Evolutionary conservation across 2,113 vertebrate species (phyloP).

Genomic region (Polypterus bichir): DNA sequence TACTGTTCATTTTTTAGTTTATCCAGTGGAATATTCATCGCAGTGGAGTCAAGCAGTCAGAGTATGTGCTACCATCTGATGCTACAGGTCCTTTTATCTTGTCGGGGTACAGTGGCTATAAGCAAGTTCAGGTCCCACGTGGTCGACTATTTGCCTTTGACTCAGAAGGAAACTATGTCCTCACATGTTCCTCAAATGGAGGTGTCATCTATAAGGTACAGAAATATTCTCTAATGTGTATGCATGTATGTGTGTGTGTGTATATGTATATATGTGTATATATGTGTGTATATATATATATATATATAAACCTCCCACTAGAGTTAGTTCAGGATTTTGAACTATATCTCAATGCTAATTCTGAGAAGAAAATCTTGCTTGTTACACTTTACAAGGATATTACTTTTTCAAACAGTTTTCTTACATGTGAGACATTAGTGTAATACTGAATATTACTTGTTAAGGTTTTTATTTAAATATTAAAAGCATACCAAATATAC

Average conservation of each 20-base stretch:
- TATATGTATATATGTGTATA: no score
- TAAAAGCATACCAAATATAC: no score
- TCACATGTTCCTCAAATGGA: conserved; percentile 75
- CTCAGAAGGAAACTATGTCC: conserved; percentile 84
- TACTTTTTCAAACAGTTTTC: no score
- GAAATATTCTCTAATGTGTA: not conserved
- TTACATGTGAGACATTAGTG: no score
- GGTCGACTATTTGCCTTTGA: conserved; percentile 92
- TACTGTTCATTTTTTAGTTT: conserved; percentile 51
- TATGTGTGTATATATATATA: no score
- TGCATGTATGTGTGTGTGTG: not conserved
- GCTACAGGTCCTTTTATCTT: conserved; percentile 87
- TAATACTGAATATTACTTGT: no score
- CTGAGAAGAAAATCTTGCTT: no score
- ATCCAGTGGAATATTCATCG: conserved; percentile 97
- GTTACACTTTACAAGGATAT: no score
- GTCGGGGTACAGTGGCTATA: conserved; percentile 90
- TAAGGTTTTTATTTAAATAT: no score
- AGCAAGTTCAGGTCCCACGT: conserved; percentile 82
- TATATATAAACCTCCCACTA: no score
- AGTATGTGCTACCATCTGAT: conserved; percentile 65
- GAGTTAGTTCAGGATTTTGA: no score
- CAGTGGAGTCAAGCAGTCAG: conserved; percentile 79
- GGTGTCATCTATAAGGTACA: conserved; percentile 80
- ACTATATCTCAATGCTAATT: no score